phyloP scores from a whole-genome alignment of 2,113 vertebrate genomes.

The Geothlypis trichas region DNA sequence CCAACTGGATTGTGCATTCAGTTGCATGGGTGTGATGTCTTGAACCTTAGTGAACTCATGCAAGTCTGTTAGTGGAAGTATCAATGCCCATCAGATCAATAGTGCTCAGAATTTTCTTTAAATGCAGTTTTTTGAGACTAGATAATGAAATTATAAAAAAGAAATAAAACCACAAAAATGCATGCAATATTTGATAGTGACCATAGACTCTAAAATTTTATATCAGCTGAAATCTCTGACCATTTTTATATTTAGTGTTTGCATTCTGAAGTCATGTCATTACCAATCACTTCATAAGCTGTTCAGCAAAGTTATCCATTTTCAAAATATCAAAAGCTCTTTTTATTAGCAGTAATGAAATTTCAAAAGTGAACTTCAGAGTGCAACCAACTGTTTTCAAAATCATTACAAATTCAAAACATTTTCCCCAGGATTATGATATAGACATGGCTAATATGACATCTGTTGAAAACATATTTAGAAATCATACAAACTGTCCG shows the following conservation, averaged over 20 bases:
- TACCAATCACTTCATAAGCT: not conserved
- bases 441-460: not conserved
- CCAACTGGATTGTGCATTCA: not conserved
- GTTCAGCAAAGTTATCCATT: not conserved
- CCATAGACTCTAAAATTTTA: not conserved
- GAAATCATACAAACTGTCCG: not conserved
- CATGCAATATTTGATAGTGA: not conserved
- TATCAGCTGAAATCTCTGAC: not conserved
- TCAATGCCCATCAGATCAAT: not conserved
- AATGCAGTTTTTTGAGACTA: not conserved
- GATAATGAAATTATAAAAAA: not conserved
- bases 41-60: not conserved
- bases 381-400: not conserved
- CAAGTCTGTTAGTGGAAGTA: not conserved
- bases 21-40: not conserved
- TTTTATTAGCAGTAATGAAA: not conserved
- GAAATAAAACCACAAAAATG: accelerated
- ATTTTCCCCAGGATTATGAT: not conserved
- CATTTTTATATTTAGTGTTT: not conserved
- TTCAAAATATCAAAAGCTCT: not conserved
- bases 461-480: not conserved
- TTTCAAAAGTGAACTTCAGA: not conserved
- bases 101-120: not conserved
- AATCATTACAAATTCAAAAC: not conserved
- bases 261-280: not conserved